These are phyloP conservation scores for Stylophora pistillata DNA, from an alignment of 64 coral and sea anemone genomes.

Conservation along the genomic window DNA sequence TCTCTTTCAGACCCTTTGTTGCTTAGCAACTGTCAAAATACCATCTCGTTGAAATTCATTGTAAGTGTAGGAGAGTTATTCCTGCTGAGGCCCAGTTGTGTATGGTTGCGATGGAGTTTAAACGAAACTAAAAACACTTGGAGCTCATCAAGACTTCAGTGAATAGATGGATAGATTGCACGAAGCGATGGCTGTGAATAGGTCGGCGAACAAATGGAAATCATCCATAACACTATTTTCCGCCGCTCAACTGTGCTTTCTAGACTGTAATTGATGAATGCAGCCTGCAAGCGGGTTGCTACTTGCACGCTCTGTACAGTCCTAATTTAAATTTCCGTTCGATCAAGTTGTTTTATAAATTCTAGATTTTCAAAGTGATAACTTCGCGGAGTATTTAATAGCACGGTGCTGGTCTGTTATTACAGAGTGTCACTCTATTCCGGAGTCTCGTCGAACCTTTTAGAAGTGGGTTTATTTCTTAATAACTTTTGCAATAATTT, in stretches of 20 bases:
- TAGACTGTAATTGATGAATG: background rate
- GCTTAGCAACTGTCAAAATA: constrained; percentile 39
- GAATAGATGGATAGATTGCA: background rate
- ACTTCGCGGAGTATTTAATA: background rate
- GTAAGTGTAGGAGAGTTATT: background rate
- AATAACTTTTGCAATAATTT: background rate
- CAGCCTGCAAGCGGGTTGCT: background rate
- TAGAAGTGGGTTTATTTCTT: background rate
- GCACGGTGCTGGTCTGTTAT: background rate
- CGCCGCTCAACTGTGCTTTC: background rate
- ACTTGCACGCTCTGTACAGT: background rate
- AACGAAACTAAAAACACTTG: background rate
- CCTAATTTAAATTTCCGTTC: constrained; percentile 15
- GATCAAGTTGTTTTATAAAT: constrained; percentile 9
- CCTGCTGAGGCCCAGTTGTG: background rate
- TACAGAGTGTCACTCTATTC: background rate
- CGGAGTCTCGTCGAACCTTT: background rate
- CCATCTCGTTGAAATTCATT: constrained; percentile 15
- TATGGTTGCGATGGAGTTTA: constrained; percentile 15
- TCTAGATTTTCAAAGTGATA: constrained; percentile 12
- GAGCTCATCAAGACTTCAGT: background rate
- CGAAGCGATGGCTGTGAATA: background rate
- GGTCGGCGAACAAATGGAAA: background rate
- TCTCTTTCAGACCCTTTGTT: background rate
- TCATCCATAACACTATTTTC: background rate